These are phyloP conservation scores for Seriola rivoliana DNA, from an alignment of 2,113 vertebrate species.

Conservation along the genomic window DNA sequence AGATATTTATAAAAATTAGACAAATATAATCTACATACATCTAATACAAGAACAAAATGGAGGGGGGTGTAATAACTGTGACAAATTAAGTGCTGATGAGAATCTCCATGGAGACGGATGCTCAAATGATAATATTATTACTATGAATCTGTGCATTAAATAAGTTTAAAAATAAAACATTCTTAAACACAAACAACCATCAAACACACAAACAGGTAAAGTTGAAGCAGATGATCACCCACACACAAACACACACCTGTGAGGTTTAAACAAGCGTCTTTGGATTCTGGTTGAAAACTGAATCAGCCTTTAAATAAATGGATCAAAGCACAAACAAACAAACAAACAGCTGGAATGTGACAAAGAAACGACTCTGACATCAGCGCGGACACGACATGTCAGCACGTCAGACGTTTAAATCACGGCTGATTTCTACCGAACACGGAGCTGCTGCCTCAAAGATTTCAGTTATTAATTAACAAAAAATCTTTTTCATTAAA, in stretches of 20 bases:
- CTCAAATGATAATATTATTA: slow-evolving; percentile 58
- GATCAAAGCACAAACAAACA: slow-evolving; percentile 32
- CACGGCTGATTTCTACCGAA: neutral
- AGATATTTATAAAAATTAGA: slow-evolving; percentile 76
- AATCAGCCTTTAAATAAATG: slow-evolving; percentile 47
- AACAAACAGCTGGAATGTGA: slow-evolving; percentile 75
- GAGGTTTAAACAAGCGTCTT: slow-evolving; percentile 45
- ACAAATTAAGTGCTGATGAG: slow-evolving; percentile 57
- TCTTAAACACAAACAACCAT: slow-evolving; percentile 28
- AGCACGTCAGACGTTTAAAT: neutral
- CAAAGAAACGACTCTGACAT: slow-evolving; percentile 18
- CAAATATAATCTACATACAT: slow-evolving; percentile 77
- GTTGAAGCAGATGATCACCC: neutral
- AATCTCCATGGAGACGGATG: slow-evolving; percentile 63
- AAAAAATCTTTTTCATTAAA: too few relatives aligned
- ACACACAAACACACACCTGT: slow-evolving; percentile 64
- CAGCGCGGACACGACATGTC: neutral
- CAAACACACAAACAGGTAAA: slow-evolving; percentile 32
- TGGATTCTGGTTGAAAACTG: slow-evolving; percentile 51
- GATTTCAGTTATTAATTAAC: too few relatives aligned
- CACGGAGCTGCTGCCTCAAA: too few relatives aligned
- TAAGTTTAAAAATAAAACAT: slow-evolving; percentile 67
- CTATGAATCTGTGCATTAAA: slow-evolving; percentile 81
- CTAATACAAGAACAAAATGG: slow-evolving; percentile 68
- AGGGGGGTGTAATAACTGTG: slow-evolving; percentile 45